Evolutionary conservation across 2,888 invertebrate species (phyloP).

Genomic region (Phlogophora meticulosa): DNA sequence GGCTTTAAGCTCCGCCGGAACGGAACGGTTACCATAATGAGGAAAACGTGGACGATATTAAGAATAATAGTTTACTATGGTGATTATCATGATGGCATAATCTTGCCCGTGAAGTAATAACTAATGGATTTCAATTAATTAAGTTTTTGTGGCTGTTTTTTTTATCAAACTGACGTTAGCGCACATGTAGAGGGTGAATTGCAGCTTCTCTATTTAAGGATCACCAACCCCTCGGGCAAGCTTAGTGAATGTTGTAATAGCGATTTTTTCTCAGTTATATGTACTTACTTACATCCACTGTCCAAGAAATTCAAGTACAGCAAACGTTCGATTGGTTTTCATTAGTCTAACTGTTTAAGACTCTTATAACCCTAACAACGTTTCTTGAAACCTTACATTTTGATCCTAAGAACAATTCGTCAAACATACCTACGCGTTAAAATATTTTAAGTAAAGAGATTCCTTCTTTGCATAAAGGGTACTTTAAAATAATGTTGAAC

Average conservation of each 20-base stretch:
- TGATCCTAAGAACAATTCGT: not conserved
- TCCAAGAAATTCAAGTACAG: too few relatives aligned
- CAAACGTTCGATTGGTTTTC: too few relatives aligned
- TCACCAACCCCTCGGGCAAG: too few relatives aligned
- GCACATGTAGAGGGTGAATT: not conserved
- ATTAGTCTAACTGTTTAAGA: too few relatives aligned
- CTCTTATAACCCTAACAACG: not conserved
- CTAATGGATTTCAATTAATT: not conserved
- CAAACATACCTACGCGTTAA: too few relatives aligned
- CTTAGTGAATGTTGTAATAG: not conserved
- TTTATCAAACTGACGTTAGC: not conserved
- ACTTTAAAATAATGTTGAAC: not conserved
- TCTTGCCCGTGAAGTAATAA: conserved; percentile 7
- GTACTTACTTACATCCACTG: too few relatives aligned
- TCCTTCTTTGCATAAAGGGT: not conserved
- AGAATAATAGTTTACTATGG: conserved; percentile 8
- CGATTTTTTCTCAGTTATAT: not conserved
- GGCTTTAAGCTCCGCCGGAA: conserved; percentile 14
- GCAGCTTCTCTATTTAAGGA: not conserved
- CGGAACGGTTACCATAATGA: conserved; percentile 35
- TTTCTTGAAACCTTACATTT: not conserved
- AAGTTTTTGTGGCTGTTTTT: not conserved
- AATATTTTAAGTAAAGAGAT: not conserved
- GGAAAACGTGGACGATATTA: conserved; percentile 43
- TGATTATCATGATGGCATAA: conserved; percentile 9